phyloP scores from a whole-genome alignment of 2,888 invertebrate species.

The Eupithecia abbreviata region DNA sequence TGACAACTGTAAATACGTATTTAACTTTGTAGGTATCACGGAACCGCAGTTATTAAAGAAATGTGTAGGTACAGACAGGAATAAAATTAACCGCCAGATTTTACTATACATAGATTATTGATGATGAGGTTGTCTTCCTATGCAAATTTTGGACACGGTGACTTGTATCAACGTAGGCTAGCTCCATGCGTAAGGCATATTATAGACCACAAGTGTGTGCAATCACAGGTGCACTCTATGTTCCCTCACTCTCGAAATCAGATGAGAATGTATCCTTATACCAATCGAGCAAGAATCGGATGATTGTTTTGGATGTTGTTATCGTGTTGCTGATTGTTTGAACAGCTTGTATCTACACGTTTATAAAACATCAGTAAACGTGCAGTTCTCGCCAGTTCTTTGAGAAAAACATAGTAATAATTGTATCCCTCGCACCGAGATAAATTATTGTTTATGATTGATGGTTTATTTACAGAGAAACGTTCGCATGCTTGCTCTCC shows the following conservation, averaged over 20 bases:
- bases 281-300: not conserved
- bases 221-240: not conserved
- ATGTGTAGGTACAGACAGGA: not conserved
- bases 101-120: not conserved
- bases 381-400: not conserved
- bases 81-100: not conserved
- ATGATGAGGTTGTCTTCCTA: not conserved
- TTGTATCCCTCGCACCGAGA: not conserved
- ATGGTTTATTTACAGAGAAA: slow-evolving; percentile 16
- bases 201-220: not conserved
- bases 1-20: slow-evolving; percentile 2
- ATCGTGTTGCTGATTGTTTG: slow-evolving; percentile 3
- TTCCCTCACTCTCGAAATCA: not conserved
- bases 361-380: not conserved
- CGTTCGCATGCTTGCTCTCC: slow-evolving; percentile 9
- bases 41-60: not conserved
- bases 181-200: not conserved
- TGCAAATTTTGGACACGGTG: not conserved
- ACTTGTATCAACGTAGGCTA: not conserved
- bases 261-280: not conserved
- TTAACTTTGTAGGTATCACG: not conserved
- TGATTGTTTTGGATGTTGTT: slow-evolving; percentile 1
- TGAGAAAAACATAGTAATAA: not conserved
- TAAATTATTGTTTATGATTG: slow-evolving; percentile 11
- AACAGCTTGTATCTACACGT: not conserved